phyloP scores from a whole-genome alignment of 2,113 vertebrate genomes.

The Neomonachus schauinslandi region DNA sequence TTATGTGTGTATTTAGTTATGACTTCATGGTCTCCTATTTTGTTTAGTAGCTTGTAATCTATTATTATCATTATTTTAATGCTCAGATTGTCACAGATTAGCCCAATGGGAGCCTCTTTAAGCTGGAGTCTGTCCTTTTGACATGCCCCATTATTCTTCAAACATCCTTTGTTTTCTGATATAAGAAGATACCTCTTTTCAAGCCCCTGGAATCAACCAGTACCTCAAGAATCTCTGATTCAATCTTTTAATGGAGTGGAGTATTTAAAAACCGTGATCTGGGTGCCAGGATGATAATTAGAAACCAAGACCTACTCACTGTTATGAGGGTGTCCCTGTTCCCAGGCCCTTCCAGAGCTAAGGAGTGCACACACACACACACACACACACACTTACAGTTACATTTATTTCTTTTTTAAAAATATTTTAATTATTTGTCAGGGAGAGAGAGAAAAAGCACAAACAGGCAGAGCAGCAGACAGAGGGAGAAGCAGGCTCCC shows the following conservation, averaged over 20 bases:
- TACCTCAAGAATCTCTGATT: background rate
- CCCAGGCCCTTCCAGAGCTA: background rate
- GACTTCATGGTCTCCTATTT: background rate
- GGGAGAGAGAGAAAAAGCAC: too few species aligned
- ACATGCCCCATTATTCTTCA: background rate
- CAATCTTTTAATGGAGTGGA: background rate
- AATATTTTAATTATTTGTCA: too few species aligned
- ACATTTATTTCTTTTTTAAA: background rate
- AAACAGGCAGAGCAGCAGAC: too few species aligned
- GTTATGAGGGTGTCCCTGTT: background rate
- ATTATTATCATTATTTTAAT: background rate
- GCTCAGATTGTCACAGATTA: background rate
- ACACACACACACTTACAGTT: background rate
- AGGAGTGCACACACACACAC: too few species aligned
- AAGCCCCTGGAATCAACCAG: background rate
- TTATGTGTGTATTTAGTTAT: background rate
- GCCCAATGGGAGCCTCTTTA: background rate
- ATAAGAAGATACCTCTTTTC: background rate
- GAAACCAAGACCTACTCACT: background rate
- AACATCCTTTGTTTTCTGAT: background rate
- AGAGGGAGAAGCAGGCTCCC: too few species aligned
- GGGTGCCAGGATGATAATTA: background rate
- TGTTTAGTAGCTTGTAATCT: background rate
- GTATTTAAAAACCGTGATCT: slow-evolving; percentile 6
- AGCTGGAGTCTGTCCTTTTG: background rate